phyloP scores from a whole-genome alignment of 2,797 vertebrate species.

The Cyclura pinguis region DNA sequence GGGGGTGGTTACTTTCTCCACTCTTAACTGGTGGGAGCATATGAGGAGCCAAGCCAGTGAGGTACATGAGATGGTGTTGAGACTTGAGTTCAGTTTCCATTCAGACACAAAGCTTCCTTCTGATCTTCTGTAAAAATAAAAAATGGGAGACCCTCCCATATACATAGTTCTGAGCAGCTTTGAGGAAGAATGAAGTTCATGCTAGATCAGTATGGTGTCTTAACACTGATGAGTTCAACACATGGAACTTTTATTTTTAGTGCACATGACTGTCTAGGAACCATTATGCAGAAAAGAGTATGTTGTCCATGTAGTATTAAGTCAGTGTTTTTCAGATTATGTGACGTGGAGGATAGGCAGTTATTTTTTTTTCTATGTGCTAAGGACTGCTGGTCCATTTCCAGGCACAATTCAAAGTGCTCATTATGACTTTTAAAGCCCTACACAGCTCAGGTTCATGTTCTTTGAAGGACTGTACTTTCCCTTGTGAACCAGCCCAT shows the following conservation, averaged over 20 bases:
- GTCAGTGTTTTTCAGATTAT: too few species aligned
- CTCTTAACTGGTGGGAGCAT: not conserved
- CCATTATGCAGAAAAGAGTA: not conserved
- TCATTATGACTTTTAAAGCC: too few species aligned
- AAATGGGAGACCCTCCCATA: fast-evolving
- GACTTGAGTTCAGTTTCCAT: not conserved
- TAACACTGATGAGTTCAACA: not conserved
- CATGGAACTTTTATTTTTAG: not conserved
- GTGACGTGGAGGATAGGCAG: too few species aligned
- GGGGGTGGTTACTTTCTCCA: not conserved
- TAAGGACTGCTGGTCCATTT: too few species aligned
- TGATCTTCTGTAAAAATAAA: not conserved
- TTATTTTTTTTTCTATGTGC: too few species aligned
- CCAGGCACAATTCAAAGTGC: too few species aligned
- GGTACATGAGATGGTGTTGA: not conserved
- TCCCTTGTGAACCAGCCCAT: too few species aligned
- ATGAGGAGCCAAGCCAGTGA: not conserved
- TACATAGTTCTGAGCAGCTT: not conserved
- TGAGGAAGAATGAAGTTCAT: too few species aligned
- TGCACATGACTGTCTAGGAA: not conserved
- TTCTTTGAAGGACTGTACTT: too few species aligned
- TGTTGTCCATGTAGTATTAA: too few species aligned
- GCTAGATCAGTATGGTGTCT: not conserved
- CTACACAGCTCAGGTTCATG: too few species aligned
- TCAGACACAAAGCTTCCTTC: not conserved